Conservation (phyloP, 2,797 vertebrate species). For the Picus viridis region DNA sequence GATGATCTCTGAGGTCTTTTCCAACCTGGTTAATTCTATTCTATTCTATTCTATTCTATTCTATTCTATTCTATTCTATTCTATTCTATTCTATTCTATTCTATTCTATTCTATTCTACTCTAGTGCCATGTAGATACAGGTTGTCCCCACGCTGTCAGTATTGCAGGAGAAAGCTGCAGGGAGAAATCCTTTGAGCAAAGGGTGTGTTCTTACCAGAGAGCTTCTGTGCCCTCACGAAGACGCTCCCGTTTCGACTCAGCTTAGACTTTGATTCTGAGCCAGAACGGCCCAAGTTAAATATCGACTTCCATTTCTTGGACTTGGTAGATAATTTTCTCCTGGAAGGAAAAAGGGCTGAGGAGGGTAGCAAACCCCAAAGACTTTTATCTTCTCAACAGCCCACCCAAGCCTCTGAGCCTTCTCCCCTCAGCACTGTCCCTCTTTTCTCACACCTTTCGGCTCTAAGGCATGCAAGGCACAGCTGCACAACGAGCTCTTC, state of each 20-base stretch:
- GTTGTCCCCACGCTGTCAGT: neutral
- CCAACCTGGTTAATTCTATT: too few relatives aligned
- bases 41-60: too few relatives aligned
- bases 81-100: too few relatives aligned
- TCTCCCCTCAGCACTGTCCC: neutral
- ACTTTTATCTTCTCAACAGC: neutral
- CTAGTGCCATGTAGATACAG: neutral
- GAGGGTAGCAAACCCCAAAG: neutral
- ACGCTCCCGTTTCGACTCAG: slow-evolving; percentile 96
- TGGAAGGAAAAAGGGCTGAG: slow-evolving; percentile 65
- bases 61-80: too few relatives aligned
- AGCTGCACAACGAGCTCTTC: neutral
- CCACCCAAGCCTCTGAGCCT: neutral
- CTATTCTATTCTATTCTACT: too few relatives aligned
- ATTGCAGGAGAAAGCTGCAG: neutral
- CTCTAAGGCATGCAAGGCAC: neutral
- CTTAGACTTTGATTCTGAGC: slow-evolving; percentile 93
- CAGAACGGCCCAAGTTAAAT: slow-evolving; percentile 94
- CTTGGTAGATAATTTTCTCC: slow-evolving; percentile 95
- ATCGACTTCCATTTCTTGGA: slow-evolving; percentile 99
- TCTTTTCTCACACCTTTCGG: neutral
- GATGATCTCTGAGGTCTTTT: too few relatives aligned
- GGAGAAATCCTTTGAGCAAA: neutral
- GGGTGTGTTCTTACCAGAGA: slow-evolving; percentile 81
- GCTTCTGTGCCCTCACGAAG: slow-evolving; percentile 90